Conservation (phyloP, 2,797 vertebrate genomes). For the Liasis olivaceus region DNA sequence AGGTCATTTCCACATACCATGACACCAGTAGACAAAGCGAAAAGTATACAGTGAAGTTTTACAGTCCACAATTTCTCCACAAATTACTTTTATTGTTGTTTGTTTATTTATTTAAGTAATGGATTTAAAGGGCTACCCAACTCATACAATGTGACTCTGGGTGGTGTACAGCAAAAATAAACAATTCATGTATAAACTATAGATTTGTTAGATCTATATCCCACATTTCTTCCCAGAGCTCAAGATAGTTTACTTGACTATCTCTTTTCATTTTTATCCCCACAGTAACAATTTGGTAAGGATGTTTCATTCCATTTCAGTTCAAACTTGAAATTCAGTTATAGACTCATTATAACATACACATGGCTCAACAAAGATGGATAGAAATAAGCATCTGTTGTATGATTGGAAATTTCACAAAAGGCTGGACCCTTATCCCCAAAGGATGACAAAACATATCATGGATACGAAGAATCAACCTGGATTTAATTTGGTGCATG, state of each 20-base stretch:
- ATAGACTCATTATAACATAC: background rate
- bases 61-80: background rate
- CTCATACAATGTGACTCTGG: background rate
- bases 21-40: too few relatives aligned
- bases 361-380: background rate
- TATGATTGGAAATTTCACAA: background rate
- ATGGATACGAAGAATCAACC: background rate
- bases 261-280: background rate
- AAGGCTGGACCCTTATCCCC: background rate
- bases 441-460: background rate
- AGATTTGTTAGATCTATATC: background rate
- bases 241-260: background rate
- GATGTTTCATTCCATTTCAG: background rate
- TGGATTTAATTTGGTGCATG: background rate
- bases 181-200: background rate
- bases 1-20: too few relatives aligned
- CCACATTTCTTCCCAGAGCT: background rate
- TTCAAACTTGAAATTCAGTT: background rate
- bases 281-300: background rate
- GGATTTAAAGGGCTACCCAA: background rate
- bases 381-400: background rate
- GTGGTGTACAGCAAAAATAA: background rate
- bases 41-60: background rate
- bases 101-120: background rate
- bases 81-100: background rate